These are phyloP conservation scores for Rhea pennata DNA, from an alignment of 2,113 vertebrate genomes.

Conservation along the genomic window DNA sequence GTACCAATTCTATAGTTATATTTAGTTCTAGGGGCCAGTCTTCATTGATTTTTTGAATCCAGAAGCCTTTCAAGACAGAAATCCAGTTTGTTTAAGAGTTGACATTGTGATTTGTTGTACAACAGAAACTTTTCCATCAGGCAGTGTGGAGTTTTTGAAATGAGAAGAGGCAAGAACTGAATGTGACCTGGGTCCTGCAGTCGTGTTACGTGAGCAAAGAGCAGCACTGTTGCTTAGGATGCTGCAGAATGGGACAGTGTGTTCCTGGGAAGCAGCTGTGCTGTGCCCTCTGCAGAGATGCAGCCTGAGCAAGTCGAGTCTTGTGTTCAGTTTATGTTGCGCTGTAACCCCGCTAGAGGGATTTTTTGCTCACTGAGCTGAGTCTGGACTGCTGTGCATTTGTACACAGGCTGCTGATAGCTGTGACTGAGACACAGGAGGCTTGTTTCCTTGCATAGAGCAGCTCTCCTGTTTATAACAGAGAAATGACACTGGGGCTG, in stretches of 20 bases:
- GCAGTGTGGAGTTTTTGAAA: not conserved
- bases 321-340: not conserved
- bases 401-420: not conserved
- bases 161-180: not conserved
- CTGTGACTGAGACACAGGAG: not conserved
- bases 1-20: not conserved
- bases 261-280: not conserved
- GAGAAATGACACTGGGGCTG: not conserved
- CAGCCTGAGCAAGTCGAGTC: not conserved
- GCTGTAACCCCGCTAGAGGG: constrained; percentile 46
- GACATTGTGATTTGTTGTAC: not conserved
- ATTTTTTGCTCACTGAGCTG: constrained; percentile 3
- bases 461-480: not conserved
- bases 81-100: not conserved
- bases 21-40: not conserved
- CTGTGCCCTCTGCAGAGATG: not conserved
- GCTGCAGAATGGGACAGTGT: rapidly evolving
- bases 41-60: not conserved
- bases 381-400: not conserved
- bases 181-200: not conserved
- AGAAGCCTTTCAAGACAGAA: not conserved
- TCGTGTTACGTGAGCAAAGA: not conserved
- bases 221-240: not conserved
- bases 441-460: not conserved
- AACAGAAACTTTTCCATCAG: not conserved